These are phyloP conservation scores for Macrosiphum euphorbiae DNA, from an alignment of 2,888 invertebrate genomes.

Conservation along the genomic window DNA sequence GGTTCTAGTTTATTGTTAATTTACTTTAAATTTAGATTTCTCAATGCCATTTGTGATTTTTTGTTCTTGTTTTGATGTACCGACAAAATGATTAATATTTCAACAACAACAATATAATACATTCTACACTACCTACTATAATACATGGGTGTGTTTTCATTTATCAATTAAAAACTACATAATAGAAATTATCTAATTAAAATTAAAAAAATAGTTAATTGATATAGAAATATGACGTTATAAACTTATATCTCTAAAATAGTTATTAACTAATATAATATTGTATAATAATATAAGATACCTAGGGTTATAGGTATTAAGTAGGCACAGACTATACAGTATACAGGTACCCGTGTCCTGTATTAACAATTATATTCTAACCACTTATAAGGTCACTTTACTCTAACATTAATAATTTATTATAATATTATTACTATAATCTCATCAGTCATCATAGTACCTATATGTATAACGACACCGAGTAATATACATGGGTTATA, in stretches of 20 bases:
- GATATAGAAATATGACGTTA: background rate
- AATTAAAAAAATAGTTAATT: background rate
- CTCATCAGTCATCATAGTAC: background rate
- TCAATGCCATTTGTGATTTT: background rate
- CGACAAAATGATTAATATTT: background rate
- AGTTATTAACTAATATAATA: background rate
- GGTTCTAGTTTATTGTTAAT: conserved; percentile 3
- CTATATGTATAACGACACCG: background rate
- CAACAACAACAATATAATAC: background rate
- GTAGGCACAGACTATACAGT: no score
- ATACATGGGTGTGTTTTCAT: background rate
- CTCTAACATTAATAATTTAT: background rate
- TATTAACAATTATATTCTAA: background rate
- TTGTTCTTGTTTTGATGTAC: background rate
- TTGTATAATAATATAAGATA: background rate
- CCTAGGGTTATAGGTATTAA: no score
- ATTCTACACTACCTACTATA: background rate
- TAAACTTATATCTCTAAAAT: background rate
- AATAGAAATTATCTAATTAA: background rate
- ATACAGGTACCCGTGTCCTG: no score
- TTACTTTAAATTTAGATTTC: background rate
- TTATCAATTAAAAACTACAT: background rate
- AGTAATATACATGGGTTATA: background rate
- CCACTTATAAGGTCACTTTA: background rate
- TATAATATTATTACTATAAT: background rate